Percentiles rank a stretch among this genome's conserved stretches.
Conservation (phyloP, 2,797 vertebrate species). For the Gallinago solitaria region DNA sequence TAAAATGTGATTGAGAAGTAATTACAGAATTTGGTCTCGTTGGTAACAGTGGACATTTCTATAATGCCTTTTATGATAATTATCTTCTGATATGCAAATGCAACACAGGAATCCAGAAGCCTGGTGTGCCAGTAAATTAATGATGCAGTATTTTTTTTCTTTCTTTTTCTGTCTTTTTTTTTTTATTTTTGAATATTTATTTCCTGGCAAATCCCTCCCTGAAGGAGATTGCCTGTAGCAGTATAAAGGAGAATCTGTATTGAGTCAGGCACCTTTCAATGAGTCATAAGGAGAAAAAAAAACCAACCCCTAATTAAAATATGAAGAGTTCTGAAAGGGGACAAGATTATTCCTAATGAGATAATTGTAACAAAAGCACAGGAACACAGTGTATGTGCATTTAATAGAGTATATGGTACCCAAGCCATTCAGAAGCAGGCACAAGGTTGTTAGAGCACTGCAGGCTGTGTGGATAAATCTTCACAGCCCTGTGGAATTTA, state of each 20-base stretch:
- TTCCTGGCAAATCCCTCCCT: background rate
- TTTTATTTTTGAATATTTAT: background rate
- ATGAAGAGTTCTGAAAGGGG: background rate
- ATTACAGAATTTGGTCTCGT: background rate
- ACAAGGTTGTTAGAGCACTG: background rate
- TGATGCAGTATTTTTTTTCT: background rate
- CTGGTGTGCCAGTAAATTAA: background rate
- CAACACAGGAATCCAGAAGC: background rate
- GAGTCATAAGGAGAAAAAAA: background rate
- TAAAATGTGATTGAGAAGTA: background rate
- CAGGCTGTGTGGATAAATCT: background rate
- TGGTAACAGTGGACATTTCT: background rate
- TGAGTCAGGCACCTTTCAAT: background rate
- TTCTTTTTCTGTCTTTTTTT: background rate
- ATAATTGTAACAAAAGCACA: background rate
- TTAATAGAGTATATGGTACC: background rate
- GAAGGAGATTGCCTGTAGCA: background rate
- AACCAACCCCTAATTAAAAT: background rate
- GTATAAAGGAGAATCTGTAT: background rate
- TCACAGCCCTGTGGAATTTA: background rate
- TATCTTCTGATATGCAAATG: background rate
- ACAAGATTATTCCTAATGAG: background rate
- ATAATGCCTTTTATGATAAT: background rate
- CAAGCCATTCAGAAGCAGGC: fast-evolving
- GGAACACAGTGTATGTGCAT: background rate